Evolutionary conservation across 2,888 invertebrate species (phyloP).

Genomic region (Hemistola chrysoprasaria): DNA sequence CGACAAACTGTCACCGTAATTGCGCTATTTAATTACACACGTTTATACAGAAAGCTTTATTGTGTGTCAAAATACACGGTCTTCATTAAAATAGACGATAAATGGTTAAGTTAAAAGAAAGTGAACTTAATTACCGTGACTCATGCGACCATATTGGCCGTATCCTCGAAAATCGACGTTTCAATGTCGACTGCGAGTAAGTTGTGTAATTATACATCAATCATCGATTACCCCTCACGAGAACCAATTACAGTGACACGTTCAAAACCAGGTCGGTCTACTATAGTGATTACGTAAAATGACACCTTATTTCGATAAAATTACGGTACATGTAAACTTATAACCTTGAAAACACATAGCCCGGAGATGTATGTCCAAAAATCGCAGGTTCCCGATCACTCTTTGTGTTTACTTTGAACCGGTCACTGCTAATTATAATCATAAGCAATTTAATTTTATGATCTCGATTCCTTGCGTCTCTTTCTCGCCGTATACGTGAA

Average conservation of each 20-base stretch:
- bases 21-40: constrained; percentile 48
- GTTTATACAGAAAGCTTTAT: constrained; percentile 48
- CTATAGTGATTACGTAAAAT: constrained; percentile 34
- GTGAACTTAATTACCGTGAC: constrained; percentile 15
- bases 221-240: constrained; percentile 48
- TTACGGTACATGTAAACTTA: constrained; percentile 36
- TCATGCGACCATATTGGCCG: constrained; percentile 26
- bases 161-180: constrained; percentile 37
- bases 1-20: constrained; percentile 52
- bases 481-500: constrained; percentile 23
- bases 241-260: constrained; percentile 55
- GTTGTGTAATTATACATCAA: constrained; percentile 50
- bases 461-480: constrained; percentile 35
- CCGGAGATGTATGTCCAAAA: constrained; percentile 43
- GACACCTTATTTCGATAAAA: constrained; percentile 32
- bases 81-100: constrained; percentile 26
- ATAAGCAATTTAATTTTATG: constrained; percentile 61
- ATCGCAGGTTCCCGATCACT: constrained; percentile 37
- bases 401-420: constrained; percentile 61
- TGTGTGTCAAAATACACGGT: constrained; percentile 47
- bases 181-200: constrained; percentile 37
- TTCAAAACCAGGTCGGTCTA: constrained; percentile 48
- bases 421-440: constrained; percentile 63
- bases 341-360: constrained; percentile 30
- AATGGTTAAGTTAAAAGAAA: constrained; percentile 12